phyloP scores from a whole-genome alignment of 2,888 invertebrate genomes.

The Drosophila mayaguana region DNA sequence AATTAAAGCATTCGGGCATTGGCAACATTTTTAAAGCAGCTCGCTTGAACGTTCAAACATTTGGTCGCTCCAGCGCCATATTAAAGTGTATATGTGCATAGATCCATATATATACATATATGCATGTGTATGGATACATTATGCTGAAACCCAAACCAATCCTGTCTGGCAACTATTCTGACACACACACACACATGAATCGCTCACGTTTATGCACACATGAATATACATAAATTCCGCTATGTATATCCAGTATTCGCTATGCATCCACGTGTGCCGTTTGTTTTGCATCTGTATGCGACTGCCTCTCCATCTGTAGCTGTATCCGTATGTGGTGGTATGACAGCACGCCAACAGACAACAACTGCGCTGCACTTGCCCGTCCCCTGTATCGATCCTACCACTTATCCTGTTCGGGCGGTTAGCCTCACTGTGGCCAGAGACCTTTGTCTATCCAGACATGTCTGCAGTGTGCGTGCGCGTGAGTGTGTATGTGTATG shows the following conservation, averaged over 20 bases:
- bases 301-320: slow-evolving; percentile 17
- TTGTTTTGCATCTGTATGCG: slow-evolving; percentile 28
- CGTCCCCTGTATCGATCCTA: slow-evolving; percentile 13
- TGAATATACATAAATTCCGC: slow-evolving; percentile 18
- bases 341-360: slow-evolving; percentile 49
- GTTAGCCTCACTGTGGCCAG: slow-evolving; percentile 36
- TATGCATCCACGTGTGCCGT: slow-evolving; percentile 69
- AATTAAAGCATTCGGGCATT: slow-evolving; percentile 61
- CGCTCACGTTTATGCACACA: not conserved
- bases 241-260: slow-evolving; percentile 53
- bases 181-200: slow-evolving; percentile 9
- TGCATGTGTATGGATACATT: not conserved
- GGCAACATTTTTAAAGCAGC: slow-evolving; percentile 49
- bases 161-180: slow-evolving; percentile 61
- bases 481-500: not conserved
- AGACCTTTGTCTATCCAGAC: slow-evolving; percentile 22
- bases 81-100: slow-evolving; percentile 48
- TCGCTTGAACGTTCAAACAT: slow-evolving; percentile 49
- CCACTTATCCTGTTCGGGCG: slow-evolving; percentile 49
- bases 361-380: slow-evolving; percentile 18
- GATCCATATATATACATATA: slow-evolving; percentile 5
- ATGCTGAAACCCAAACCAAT: slow-evolving; percentile 39
- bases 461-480: slow-evolving; percentile 18
- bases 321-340: slow-evolving; percentile 41
- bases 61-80: slow-evolving; percentile 68